Base-by-base conservation (phyloP, 23 tunicate species). In the Trididemnum miniatum region DNA sequence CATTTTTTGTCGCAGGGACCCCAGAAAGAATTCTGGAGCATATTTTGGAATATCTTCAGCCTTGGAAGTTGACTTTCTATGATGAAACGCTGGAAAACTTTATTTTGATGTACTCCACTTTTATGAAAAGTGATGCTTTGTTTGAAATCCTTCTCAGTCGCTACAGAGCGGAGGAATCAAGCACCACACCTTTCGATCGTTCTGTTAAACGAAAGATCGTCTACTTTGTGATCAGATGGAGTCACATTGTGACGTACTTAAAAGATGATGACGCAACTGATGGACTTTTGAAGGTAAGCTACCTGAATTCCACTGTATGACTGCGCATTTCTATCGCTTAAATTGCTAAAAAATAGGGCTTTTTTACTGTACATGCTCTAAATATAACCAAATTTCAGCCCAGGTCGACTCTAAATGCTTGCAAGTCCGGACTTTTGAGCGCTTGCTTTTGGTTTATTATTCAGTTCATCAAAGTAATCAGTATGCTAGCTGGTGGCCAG, bases 141-240 rank as follows among this genome's bases (percentile, higher is more conserved):
- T 93, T 92, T 72, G 64, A 84, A 20, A 36, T 35, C 30, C 80
- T 93, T n/a, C 79, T 93, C 76, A 40, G 84, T 1, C 89, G 49
- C 33, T 93, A 93, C 33, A 86, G 73, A n/a, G 83, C 92, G 23
- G 91, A 83, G 39, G 63, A 71, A 7, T 35, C 83, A 22, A 79
- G 54, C 23, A 38, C 40, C 15, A 74, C 71, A 26, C 82, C 82
- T 15, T 88, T 72, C 27, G 71, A 82, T 25, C 57, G 80, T 24
- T 84, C 89, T 0, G 65, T 88, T 24, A 93, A 93, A 51, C 52
- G 92, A 31, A 88, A 84, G 80, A 92, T 93, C 5, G 93, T 93
- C 31, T 93, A 88, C 36, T 88, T 93, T 44, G 89, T 88, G 39
- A 93, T 93, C 1, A 80, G 98, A 51, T 93, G 98, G 98, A 93